Percentiles rank a stretch among this genome's conserved stretches.
Evolutionary conservation across 2,888 invertebrate genomes (phyloP).

Genomic region (Parascotia fuliginaria): DNA sequence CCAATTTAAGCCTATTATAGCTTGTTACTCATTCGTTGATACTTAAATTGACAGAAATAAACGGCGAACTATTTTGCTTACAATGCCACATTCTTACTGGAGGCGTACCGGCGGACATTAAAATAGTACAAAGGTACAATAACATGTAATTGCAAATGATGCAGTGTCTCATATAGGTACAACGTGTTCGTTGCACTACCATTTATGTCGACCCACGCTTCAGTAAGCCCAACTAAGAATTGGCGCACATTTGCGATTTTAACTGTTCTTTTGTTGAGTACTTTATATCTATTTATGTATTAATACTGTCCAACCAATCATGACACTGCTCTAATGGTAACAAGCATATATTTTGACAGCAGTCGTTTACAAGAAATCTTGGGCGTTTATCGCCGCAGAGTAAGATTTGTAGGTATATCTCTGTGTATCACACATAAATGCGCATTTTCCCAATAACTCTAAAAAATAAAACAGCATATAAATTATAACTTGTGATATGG

Average conservation of each 20-base stretch:
- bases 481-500: no score
- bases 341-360: no score
- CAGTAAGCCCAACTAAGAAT: slow-evolving; percentile 28
- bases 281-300: neutral
- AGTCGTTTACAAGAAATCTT: no score
- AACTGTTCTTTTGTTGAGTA: neutral
- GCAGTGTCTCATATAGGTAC: slow-evolving; percentile 74
- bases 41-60: slow-evolving; percentile 75
- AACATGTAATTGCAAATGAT: slow-evolving; percentile 86
- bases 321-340: neutral
- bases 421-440: no score
- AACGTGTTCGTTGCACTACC: slow-evolving; percentile 70
- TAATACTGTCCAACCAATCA: neutral
- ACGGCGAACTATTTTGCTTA: slow-evolving; percentile 77
- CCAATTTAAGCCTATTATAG: slow-evolving; percentile 45
- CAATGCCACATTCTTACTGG: slow-evolving; percentile 74
- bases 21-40: slow-evolving; percentile 51
- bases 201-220: slow-evolving; percentile 78
- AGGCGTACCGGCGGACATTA: slow-evolving; percentile 65
- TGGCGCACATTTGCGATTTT: slow-evolving; percentile 18
- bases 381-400: no score
- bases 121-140: slow-evolving; percentile 81
- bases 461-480: no score
- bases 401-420: no score
- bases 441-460: no score